Conservation (phyloP, 2,113 vertebrate genomes). For the Oncorhynchus keta region DNA sequence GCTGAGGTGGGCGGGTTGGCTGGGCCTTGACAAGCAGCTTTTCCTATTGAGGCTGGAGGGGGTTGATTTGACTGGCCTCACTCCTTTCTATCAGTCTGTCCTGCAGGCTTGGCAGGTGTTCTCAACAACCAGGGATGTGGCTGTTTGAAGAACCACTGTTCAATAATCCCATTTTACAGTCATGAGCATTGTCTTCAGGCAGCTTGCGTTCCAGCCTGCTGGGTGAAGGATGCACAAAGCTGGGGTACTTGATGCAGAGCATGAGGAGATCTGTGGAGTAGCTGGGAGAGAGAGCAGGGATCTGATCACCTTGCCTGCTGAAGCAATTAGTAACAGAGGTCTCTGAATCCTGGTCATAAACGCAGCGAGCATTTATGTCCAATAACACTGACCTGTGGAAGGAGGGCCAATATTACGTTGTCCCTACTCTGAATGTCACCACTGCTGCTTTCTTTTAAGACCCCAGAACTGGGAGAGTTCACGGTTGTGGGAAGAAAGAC, state of each 20-base stretch:
- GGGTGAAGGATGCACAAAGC: neutral
- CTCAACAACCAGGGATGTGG: neutral
- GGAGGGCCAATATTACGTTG: neutral
- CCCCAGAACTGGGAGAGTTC: neutral
- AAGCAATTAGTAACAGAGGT: neutral
- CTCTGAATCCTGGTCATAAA: neutral
- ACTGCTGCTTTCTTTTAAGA: neutral
- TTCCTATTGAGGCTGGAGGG: neutral
- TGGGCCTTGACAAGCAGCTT: neutral
- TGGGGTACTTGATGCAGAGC: neutral
- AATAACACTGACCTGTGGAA: neutral
- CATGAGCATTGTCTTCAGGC: neutral
- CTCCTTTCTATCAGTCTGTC: neutral
- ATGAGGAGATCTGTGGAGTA: neutral
- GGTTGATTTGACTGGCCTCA: neutral
- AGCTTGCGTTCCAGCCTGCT: neutral
- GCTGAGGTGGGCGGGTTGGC: neutral
- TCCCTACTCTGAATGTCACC: neutral
- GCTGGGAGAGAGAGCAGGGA: neutral
- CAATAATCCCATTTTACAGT: neutral
- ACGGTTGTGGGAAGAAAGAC: neutral
- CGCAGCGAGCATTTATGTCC: neutral
- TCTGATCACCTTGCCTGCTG: neutral
- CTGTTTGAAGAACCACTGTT: neutral
- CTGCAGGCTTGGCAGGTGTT: slow-evolving; percentile 4